Evolutionary conservation across 2,113 vertebrate genomes (phyloP), one percentile per base, ranked within the genome.

Genomic region (Pseudorectes ferrugineus): DNA sequence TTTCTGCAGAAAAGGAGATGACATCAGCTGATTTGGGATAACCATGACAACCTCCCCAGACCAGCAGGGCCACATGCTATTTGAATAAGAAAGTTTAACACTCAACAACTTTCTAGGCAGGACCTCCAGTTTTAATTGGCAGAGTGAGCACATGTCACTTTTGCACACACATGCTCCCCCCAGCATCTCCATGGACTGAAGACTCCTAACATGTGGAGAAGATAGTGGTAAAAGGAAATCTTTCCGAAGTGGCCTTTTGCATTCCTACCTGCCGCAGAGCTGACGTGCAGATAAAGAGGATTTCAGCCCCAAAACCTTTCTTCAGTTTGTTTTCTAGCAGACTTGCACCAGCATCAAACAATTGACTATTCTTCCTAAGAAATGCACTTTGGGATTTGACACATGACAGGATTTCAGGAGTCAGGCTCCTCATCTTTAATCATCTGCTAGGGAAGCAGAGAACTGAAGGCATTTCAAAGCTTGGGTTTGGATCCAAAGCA

Each of bases 11-110:
- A 96, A 97, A 90, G 93, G 86, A 91, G 93, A 96, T 97, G 96
- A 97, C 97, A 97, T 97, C 96, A 97, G 96, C 96, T 96, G 88
- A 94, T 95, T 95, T 14, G 23, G 92, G 88, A 96, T 97, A 96
- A 93, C 97, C 97, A 97, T 96, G 97, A 95, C 96, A 95, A 97
- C 96, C 87, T 96, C 79, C 89, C 57, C 77, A 87, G 88, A 91
- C 73, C 93, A 95, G 88, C 96, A 88, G 77, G 84, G 90, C 88
- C 82, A 90, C 92, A 91, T 49, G 87, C 83, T 73, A 40, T 93
- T 94, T 96, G 95, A 97, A 96, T 95, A 63, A 92, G 71, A 77
- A 91, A 93, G 89, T 85, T 89, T 83, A 54, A 85, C 85, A 92
- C 89, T 89, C 88, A 71, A 43, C 68, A 82, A 80, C 61, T 92